Base-by-base conservation (phyloP, 1,140 invertebrate genomes). In the Drosophila navojoa region DNA sequence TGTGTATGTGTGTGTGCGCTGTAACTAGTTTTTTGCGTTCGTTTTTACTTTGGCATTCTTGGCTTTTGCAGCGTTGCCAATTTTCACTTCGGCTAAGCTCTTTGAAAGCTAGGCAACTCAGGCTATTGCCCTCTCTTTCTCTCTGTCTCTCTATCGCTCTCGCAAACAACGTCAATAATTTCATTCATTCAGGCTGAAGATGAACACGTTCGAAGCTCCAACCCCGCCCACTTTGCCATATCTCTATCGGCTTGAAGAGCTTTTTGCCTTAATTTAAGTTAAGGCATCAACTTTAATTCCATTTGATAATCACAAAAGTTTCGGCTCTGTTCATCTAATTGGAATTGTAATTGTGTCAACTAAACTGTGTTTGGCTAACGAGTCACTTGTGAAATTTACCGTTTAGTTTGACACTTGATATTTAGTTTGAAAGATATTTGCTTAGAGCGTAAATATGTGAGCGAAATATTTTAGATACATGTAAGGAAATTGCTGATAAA, bases 21-120 rank as follows among this genome's bases (percentile, higher is more conserved):
- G 55, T 82, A 87, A 89, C 84, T 87, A 87, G 62, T 77, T 77
- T 87, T 89, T 89, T 87, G 73, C 76, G 76, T 79, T 67, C 79
- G 72, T 89, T 89, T 87, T 87, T 87, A 74, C 79, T 89, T 89
- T 74, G 76, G 75, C 71, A 76, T 80, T 86, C 81, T 81, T 81
- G 63, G 49, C 49, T 50, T 61, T 40, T 55, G 78, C 81, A 53
- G 38, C 61, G 81, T 85, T 85, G 81, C 81, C 81, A 71, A 72
- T 76, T 40, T 85, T 85, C 80, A 66, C 32, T 81, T 86, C 42
- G 32, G 60, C 59, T 53, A 49, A 55, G 10, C 27, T 71, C 62
- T 53, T 53, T 15, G 42, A 52, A 50, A 63, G 62, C 60, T 70
- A 53, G 38, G 52, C 71, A 25, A 16, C 19, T 50, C 69, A 50